Evolutionary conservation across 2,797 vertebrate species (phyloP).

Genomic region (Bucorvus abyssinicus): DNA sequence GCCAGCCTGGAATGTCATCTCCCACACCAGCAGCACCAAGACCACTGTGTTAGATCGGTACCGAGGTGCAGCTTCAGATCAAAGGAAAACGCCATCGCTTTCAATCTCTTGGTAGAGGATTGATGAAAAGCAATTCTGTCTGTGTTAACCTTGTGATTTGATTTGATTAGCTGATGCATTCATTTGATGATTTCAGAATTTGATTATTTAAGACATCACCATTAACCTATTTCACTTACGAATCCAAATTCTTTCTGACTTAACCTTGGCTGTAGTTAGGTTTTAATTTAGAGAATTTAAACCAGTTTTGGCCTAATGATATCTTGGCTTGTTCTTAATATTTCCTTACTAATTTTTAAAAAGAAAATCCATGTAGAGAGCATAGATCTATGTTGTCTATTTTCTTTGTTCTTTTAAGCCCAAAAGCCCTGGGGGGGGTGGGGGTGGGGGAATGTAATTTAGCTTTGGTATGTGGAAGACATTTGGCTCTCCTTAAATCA

Average conservation of each 20-base stretch:
- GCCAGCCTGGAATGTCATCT: background rate
- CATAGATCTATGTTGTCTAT: background rate
- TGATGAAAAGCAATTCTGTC: constrained; percentile 35
- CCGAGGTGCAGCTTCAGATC: background rate
- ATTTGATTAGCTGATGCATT: constrained; percentile 33
- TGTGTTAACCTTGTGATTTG: background rate
- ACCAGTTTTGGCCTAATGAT: background rate
- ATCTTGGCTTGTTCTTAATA: background rate
- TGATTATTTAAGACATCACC: background rate
- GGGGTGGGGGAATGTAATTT: background rate
- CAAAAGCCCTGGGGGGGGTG: background rate
- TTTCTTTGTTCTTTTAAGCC: constrained; percentile 5
- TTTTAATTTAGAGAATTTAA: background rate
- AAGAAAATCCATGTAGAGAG: background rate
- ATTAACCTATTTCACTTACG: constrained; percentile 16
- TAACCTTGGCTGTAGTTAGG: background rate
- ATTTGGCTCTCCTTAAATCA: constrained; percentile 7
- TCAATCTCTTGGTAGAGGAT: background rate
- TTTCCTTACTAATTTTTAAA: background rate
- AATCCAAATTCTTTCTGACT: background rate
- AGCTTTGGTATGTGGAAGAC: background rate
- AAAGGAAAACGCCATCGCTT: background rate
- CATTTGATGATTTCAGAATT: background rate
- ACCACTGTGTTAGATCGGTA: background rate
- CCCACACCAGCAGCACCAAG: background rate